Conservation (phyloP, 2,113 vertebrate species). For the Siphamia tubifer region DNA sequence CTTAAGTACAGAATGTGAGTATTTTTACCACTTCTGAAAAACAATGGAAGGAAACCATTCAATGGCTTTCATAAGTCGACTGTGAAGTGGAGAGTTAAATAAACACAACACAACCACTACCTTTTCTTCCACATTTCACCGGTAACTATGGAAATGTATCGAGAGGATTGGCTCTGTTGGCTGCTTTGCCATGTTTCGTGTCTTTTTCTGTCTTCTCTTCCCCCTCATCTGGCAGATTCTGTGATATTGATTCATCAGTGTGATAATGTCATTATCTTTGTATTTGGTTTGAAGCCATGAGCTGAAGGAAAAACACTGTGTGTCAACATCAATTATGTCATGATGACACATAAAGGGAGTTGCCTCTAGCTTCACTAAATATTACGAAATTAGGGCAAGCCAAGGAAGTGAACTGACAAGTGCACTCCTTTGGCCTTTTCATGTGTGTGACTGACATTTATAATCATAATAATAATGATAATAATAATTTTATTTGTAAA, state of each 20-base stretch:
- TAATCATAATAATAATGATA: no score
- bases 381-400: background rate
- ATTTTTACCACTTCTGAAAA: no score
- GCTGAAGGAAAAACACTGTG: background rate
- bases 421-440: background rate
- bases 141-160: slow-evolving; percentile 41
- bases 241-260: slow-evolving; percentile 19
- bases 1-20: no score
- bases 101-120: background rate
- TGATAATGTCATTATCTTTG: background rate
- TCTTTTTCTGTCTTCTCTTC: slow-evolving; percentile 14
- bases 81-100: background rate
- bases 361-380: background rate
- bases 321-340: background rate
- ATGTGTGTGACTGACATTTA: no score
- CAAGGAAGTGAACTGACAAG: background rate
- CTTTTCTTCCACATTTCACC: background rate
- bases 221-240: slow-evolving; percentile 40
- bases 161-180: background rate
- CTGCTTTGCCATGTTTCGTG: background rate
- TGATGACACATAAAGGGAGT: slow-evolving; percentile 6
- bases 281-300: background rate
- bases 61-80: background rate
- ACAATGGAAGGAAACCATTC: no score
- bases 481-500: no score